Base-by-base conservation (phyloP, 2,113 vertebrate species). In the Cephalophus harveyi region DNA sequence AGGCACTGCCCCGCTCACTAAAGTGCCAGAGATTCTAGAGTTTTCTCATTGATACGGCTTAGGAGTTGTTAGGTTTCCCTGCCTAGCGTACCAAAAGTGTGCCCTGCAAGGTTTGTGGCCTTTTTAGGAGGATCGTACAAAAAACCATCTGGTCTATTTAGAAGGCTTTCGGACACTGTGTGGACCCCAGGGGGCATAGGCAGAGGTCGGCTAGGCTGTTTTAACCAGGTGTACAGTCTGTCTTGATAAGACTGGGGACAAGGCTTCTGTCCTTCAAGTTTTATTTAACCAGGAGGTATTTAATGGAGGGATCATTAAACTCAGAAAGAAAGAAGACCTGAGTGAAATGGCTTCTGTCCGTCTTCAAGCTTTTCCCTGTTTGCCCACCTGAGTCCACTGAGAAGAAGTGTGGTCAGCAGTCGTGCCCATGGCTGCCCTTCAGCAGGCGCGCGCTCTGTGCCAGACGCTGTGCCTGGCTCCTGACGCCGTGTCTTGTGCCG, bases 391-490 rank as follows among this genome's bases (percentile, higher is more conserved):
- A 40, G 60, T 48, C 85, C 11, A 2, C 36, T 6, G 55, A 64
- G 54, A n/a, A 48, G 30, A 9, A 27, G 23, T 28, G 21, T 13
- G 27, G 4, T 55, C 30, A 48, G 1, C 4, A 7, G 0, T 6
- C 43, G 3, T 14, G 19, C 28, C 13, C 2, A 40, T 2, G 6
- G 28, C 36, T 43, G 1, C 54, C 40, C 83, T 54, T 16, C 0
- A 30, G 15, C 33, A 5, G 25, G 64, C 23, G 6, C 2, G 0
- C 46, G 19, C 59, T 52, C 36, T 52, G n/a, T n/a, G 25, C 67
- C 12, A 3, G 67, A n/a, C 9, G 2, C 54, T 33, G 3, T 0
- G 6, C 64, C 40, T 4, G 8, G 0, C 30, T 62, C 87, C 5
- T 5, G 6, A 25, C 14, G 0, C 9, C 0, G 7, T 6, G 4